Base-by-base conservation (phyloP, 2,113 vertebrate genomes). In the Microtus oregoni region DNA sequence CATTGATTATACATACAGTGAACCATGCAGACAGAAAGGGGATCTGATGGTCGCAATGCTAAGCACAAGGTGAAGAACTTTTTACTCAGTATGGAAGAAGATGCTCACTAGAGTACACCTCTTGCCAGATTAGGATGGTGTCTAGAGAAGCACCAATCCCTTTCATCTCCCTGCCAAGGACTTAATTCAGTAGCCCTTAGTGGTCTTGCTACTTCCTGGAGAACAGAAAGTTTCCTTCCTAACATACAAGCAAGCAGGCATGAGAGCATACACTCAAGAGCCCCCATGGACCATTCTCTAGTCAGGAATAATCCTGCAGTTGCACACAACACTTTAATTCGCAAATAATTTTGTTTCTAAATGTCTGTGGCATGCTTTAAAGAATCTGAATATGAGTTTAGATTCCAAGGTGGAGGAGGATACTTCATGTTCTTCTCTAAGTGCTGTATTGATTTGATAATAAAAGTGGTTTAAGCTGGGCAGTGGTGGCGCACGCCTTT, bases 321-420 rank as follows among this genome's bases (percentile, higher is more conserved):
- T 67, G 26, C 41, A 58, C 12, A 70, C 1, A 47, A 20, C 5
- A 24, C 20, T 82, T 76, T 77, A 32, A 52, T 8, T 26, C 4
- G 94, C 6, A 72, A 47, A 41, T 15, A 28, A 9, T 1, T 92
- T 77, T 26, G 26, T 91, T 90, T 89, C 81, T 92, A 91, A 70
- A 38, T 28, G 7, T 65, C 0, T 68, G 1, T 22, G 2, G 86
- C n/a, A 38, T 32, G 0, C 24, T 38, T 78, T 81, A 28, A 32
- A 6, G 55, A 94, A 68, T 41, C 13, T 65, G 41, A 4, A 88
- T 55, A 86, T 58, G 7, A 87, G 85, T 68, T 52, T 38, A 52
- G 2, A 72, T 50, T 88, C 50, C 81, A 85, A 77, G 2, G 15
- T 22, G 1, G 68, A 7, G 26, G 35, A 68, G 12, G 38, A 38